Percentiles rank a stretch among this genome's conserved stretches.
These are phyloP conservation scores for Formica exsecta DNA, from an alignment of 1,140 invertebrate genomes.

Conservation along the genomic window DNA sequence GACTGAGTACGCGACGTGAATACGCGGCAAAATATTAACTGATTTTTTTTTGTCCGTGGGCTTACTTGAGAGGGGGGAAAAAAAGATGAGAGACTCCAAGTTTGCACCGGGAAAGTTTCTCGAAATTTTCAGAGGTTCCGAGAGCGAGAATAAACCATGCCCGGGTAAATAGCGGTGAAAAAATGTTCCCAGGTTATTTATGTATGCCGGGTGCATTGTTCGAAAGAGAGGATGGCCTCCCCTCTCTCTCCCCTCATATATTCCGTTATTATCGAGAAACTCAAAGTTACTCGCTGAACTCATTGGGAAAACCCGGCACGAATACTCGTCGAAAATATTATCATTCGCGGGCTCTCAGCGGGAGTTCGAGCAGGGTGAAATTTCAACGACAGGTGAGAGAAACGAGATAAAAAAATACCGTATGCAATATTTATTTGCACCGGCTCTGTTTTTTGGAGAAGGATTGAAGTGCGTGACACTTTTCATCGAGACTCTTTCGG, in stretches of 20 bases:
- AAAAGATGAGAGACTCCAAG: conserved; percentile 27
- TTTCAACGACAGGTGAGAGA: conserved; percentile 52
- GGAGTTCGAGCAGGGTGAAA: conserved; percentile 42
- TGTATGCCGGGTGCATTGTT: conserved; percentile 59
- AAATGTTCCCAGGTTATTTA: conserved; percentile 44
- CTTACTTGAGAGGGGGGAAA: conserved; percentile 24
- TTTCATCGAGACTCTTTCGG: conserved; percentile 45
- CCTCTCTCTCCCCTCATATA: conserved; percentile 35
- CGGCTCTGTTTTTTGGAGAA: conserved; percentile 13
- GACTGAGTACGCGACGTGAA: conserved; percentile 58
- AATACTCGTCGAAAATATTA: conserved; percentile 50
- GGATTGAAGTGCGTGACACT: not conserved
- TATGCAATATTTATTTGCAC: conserved; percentile 46
- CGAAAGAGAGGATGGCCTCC: conserved; percentile 6
- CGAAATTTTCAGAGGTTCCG: conserved; percentile 39
- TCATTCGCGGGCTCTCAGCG: conserved; percentile 48
- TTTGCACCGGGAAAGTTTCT: conserved; percentile 42
- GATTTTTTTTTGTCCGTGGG: conserved; percentile 33
- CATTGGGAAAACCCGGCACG: conserved; percentile 55
- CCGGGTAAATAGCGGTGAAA: not conserved
- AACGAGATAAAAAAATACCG: conserved; percentile 47
- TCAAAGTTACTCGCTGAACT: conserved; percentile 52
- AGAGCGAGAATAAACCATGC: conserved; percentile 29
- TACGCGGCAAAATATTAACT: conserved; percentile 61
- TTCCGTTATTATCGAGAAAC: conserved; percentile 59